phyloP scores from a whole-genome alignment of 2,888 invertebrate genomes.

The Dasysyrphus tricinctus region DNA sequence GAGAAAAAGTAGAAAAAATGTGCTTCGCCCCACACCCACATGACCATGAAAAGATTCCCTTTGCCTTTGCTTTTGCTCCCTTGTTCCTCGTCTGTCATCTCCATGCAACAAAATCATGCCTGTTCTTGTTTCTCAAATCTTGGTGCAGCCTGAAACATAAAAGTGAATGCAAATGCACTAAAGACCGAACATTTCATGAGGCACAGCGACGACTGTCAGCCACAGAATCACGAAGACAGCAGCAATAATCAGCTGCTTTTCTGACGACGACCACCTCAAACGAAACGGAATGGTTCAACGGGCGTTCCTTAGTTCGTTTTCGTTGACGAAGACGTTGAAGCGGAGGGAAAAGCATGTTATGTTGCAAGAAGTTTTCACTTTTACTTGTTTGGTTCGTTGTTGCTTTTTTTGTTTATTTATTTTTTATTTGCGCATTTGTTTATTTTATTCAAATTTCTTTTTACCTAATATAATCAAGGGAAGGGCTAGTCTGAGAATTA shows the following conservation, averaged over 20 bases:
- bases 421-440: conserved; percentile 25
- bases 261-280: neutral
- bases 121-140: conserved; percentile 12
- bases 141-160: conserved; percentile 37
- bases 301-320: neutral
- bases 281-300: neutral
- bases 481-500: neutral
- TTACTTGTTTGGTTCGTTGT: conserved; percentile 53
- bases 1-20: neutral
- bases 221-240: conserved; percentile 30
- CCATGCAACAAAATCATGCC: neutral
- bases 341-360: conserved; percentile 45
- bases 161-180: conserved; percentile 58
- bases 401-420: conserved; percentile 10
- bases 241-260: conserved; percentile 57
- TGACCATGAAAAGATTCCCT: conserved; percentile 36
- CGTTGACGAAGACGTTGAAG: conserved; percentile 9
- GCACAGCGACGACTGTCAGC: neutral
- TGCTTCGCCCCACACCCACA: conserved; percentile 17
- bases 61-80: neutral
- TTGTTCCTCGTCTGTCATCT: neutral
- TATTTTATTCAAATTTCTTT: conserved; percentile 21
- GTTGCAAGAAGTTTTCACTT: conserved; percentile 65
- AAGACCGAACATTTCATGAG: conserved; percentile 6
- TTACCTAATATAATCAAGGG: neutral